These are phyloP conservation scores for Volucella bombylans DNA, from an alignment of 2,888 invertebrate genomes.

Conservation along the genomic window DNA sequence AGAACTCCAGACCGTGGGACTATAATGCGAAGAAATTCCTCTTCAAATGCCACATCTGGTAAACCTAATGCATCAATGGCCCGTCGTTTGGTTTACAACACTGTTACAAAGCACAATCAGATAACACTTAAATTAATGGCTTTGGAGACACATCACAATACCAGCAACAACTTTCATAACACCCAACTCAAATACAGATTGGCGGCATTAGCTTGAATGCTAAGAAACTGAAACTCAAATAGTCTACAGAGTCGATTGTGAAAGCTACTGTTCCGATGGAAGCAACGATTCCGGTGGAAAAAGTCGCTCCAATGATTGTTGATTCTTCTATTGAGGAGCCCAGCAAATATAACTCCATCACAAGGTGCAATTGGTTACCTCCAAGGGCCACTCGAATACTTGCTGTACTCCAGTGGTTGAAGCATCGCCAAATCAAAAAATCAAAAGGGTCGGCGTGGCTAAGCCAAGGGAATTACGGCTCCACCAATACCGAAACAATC, in stretches of 20 bases:
- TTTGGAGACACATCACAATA: constrained; percentile 74
- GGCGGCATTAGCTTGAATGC: constrained; percentile 73
- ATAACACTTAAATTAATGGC: constrained; percentile 53
- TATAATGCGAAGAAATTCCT: no score
- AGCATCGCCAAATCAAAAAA: constrained; percentile 52
- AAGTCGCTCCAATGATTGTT: constrained; percentile 75
- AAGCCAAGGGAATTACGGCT: constrained; percentile 74
- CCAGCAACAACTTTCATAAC: constrained; percentile 52
- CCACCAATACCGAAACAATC: constrained; percentile 74
- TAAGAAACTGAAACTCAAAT: constrained; percentile 73
- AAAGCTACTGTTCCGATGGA: constrained; percentile 76
- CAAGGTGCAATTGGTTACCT: constrained; percentile 49
- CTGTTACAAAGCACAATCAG: constrained; percentile 38
- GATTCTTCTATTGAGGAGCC: constrained; percentile 64
- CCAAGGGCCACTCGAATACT: constrained; percentile 75
- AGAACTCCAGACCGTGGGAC: constrained; percentile 74
- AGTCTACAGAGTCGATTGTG: constrained; percentile 74
- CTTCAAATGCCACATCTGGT: constrained; percentile 70
- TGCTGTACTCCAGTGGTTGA: constrained; percentile 75
- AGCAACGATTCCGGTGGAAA: constrained; percentile 77
- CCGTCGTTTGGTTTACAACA: constrained; percentile 55
- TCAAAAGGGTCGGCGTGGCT: constrained; percentile 61
- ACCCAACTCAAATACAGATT: constrained; percentile 53
- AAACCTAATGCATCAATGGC: constrained; percentile 53
- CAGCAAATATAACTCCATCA: constrained; percentile 59